Evolutionary conservation across 2,113 vertebrate genomes (phyloP).

Genomic region (Ammospiza caudacuta): DNA sequence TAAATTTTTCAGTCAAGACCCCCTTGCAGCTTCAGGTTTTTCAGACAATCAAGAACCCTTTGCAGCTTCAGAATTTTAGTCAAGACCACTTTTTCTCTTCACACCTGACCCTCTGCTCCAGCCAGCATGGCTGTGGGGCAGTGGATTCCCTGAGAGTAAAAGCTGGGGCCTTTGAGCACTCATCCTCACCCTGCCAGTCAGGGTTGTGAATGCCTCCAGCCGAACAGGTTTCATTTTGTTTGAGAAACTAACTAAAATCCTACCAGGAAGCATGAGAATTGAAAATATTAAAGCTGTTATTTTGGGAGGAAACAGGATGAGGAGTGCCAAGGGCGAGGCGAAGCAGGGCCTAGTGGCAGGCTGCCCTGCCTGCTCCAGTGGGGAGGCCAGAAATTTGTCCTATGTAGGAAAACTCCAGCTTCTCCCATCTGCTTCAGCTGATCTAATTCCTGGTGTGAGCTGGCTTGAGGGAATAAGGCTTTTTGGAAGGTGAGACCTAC

Average conservation of each 20-base stretch:
- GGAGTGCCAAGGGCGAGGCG: fast-evolving
- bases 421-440: neutral
- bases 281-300: neutral
- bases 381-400: neutral
- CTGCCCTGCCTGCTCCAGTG: neutral
- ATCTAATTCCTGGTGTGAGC: neutral
- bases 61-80: neutral
- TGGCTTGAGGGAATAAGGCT: neutral
- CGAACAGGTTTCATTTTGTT: neutral
- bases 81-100: neutral
- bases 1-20: neutral
- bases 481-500: neutral
- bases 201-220: neutral
- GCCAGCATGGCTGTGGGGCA: neutral
- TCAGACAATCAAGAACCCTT: too few relatives aligned
- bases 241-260: neutral
- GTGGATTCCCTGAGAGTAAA: fast-evolving
- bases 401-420: neutral
- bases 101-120: neutral
- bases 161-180: fast-evolving
- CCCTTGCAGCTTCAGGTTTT: neutral
- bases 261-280: neutral
- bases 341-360: neutral
- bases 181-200: fast-evolving
- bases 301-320: fast-evolving